Percentiles rank a stretch among this genome's conserved stretches.
Conservation (phyloP, 2,797 vertebrate genomes). For the Linurgus olivaceus region DNA sequence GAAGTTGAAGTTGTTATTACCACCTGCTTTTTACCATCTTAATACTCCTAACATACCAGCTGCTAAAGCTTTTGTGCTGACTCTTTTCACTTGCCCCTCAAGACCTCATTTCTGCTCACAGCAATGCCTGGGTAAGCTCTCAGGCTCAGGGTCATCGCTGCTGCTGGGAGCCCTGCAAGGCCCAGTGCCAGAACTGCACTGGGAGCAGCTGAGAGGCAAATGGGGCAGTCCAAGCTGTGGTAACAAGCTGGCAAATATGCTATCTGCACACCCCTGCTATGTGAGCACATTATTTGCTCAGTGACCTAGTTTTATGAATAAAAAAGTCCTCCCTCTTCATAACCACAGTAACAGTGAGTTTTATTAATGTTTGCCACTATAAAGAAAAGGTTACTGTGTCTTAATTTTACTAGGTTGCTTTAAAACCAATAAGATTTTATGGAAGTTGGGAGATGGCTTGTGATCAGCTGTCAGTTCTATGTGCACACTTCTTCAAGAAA, state of each 20-base stretch:
- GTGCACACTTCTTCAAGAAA: slow-evolving; percentile 7
- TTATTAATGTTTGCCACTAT: slow-evolving; percentile 11
- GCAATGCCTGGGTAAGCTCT: not conserved
- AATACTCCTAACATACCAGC: not conserved
- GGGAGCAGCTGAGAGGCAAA: not conserved
- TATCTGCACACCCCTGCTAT: not conserved
- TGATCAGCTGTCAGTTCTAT: slow-evolving; percentile 47
- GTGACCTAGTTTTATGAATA: slow-evolving; percentile 35
- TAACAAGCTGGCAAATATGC: not conserved
- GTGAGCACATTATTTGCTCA: not conserved
- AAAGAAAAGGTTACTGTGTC: slow-evolving; percentile 35
- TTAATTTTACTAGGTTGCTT: slow-evolving; percentile 52
- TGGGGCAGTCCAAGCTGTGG: not conserved
- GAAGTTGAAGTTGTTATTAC: not conserved
- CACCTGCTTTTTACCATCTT: not conserved
- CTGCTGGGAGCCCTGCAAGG: not conserved
- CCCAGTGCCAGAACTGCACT: not conserved
- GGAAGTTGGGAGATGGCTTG: slow-evolving; percentile 8
- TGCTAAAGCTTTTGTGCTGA: not conserved
- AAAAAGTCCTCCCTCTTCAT: not conserved
- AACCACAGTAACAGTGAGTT: not conserved
- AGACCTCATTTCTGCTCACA: not conserved
- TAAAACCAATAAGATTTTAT: slow-evolving; percentile 17
- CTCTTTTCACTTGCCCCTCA: not conserved
- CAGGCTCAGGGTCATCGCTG: accelerated